Evolutionary conservation across 2,113 vertebrate species (phyloP).

Genomic region (Accipiter virgatus): DNA sequence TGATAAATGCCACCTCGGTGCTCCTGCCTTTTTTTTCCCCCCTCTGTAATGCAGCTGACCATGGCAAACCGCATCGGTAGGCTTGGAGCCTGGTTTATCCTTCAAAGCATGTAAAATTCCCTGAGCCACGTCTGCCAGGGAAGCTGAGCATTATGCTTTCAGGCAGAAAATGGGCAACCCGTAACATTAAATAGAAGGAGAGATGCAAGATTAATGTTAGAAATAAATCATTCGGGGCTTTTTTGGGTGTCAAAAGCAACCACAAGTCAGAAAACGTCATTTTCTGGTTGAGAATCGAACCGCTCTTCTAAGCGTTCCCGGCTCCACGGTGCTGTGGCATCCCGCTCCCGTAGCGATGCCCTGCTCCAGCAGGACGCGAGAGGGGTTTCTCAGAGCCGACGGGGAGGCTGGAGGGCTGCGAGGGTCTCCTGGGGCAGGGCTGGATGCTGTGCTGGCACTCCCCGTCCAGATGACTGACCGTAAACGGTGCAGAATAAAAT

Average conservation of each 20-base stretch:
- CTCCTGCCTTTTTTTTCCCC: background rate
- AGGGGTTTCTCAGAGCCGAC: too few species aligned
- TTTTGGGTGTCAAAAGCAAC: background rate
- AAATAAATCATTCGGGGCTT: background rate
- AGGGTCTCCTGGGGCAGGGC: background rate
- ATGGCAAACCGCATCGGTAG: background rate
- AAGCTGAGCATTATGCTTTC: background rate
- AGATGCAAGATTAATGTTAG: background rate
- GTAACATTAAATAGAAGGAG: background rate
- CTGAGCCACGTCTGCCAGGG: background rate
- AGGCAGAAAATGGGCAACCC: background rate
- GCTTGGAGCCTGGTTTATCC: background rate
- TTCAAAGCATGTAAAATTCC: background rate
- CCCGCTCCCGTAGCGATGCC: background rate
- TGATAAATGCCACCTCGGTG: background rate
- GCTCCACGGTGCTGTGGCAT: fast-evolving
- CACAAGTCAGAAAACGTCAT: background rate
- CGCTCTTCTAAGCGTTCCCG: fast-evolving
- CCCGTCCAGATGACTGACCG: fast-evolving
- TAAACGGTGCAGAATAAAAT: fast-evolving
- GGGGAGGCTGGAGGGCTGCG: background rate
- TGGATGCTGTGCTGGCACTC: fast-evolving
- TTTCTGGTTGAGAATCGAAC: background rate
- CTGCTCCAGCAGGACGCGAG: background rate
- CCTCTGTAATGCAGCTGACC: background rate